These are phyloP conservation scores for Parapsyche elsis DNA, from an alignment of 1,140 invertebrate genomes.

Conservation along the genomic window DNA sequence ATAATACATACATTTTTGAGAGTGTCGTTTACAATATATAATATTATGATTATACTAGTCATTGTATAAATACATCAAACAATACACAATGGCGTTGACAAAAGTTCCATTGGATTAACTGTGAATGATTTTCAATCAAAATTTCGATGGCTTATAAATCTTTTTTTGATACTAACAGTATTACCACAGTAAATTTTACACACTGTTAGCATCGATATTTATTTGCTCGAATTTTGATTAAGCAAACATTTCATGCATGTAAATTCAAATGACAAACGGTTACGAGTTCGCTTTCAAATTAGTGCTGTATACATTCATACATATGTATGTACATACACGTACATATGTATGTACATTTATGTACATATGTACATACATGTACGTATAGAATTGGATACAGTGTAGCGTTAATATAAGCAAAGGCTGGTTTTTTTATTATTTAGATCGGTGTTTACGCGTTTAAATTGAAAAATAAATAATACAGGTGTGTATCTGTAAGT, in stretches of 20 bases:
- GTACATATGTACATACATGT: neutral
- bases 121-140: too few species aligned
- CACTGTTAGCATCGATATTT: too few species aligned
- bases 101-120: neutral
- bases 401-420: neutral
- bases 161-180: too few species aligned
- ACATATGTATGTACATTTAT: neutral
- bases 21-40: too few species aligned
- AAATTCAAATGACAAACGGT: too few species aligned
- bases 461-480: conserved; percentile 20
- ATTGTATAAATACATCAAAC: too few species aligned
- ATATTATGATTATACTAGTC: too few species aligned
- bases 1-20: conserved; percentile 10
- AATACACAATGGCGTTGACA: too few species aligned
- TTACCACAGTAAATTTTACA: neutral
- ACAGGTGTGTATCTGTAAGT: neutral
- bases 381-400: neutral
- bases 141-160: too few species aligned
- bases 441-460: neutral
- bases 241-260: too few species aligned
- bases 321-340: neutral
- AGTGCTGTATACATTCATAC: neutral
- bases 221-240: too few species aligned
- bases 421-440: neutral
- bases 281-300: neutral